Evolutionary conservation across 2,797 vertebrate species (phyloP).

Genomic region (Pelochelys cantorii): DNA sequence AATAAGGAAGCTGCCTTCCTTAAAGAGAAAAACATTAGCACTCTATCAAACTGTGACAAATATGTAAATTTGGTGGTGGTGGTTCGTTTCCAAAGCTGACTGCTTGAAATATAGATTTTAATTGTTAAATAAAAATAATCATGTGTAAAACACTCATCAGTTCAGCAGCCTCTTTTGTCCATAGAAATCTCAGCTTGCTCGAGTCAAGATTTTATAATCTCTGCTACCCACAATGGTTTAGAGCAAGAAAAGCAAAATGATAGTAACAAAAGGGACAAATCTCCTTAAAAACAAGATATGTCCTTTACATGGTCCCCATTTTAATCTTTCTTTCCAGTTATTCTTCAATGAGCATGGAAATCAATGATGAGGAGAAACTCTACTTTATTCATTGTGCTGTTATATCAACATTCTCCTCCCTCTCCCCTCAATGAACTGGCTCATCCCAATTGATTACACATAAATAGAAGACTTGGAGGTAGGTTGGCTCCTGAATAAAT

Average conservation of each 20-base stretch:
- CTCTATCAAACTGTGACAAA: too few species aligned
- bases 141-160: neutral
- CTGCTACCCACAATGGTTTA: neutral
- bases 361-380: neutral
- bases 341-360: neutral
- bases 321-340: neutral
- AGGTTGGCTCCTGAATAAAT: neutral
- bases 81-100: neutral
- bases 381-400: neutral
- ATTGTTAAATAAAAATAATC: neutral
- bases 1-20: neutral
- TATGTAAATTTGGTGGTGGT: neutral
- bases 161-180: neutral
- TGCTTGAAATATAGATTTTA: neutral
- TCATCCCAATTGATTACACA: neutral
- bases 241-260: neutral
- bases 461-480: neutral
- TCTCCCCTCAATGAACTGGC: neutral
- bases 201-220: neutral
- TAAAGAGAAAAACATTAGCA: neutral
- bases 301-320: neutral
- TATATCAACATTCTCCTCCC: neutral
- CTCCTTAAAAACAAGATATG: neutral
- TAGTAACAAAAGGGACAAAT: neutral
- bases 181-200: neutral